Percentiles rank a stretch among this genome's conserved stretches.
These are phyloP conservation scores for Rhagonycha fulva DNA, from an alignment of 2,888 invertebrate genomes.

Conservation along the genomic window DNA sequence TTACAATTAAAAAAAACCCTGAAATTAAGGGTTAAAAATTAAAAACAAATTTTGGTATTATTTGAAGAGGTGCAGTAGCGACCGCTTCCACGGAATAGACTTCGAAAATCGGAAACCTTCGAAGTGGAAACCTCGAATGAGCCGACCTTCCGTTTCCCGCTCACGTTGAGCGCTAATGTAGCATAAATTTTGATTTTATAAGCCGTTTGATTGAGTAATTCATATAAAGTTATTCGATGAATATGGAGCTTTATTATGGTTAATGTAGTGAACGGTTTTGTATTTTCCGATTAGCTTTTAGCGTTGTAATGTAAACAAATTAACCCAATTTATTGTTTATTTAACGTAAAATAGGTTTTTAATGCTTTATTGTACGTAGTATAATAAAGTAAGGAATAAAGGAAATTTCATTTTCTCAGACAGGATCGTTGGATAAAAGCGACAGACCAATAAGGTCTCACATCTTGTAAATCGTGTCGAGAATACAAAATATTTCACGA, in stretches of 20 bases:
- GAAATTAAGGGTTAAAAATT: not conserved
- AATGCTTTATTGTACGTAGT: not conserved
- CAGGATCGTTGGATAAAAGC: conserved; percentile 22
- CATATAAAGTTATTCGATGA: conserved; percentile 25
- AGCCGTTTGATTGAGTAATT: conserved; percentile 35
- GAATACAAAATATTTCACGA: conserved; percentile 17
- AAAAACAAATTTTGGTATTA: not conserved
- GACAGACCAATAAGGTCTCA: conserved; percentile 26
- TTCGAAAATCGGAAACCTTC: not conserved
- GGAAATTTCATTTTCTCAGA: conserved; percentile 21
- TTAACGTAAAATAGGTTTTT: not conserved
- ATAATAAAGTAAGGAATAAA: conserved; percentile 7
- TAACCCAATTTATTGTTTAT: not conserved
- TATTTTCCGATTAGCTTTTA: conserved; percentile 23
- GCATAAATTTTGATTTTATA: conserved; percentile 38
- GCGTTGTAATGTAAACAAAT: not conserved
- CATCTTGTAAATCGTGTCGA: conserved; percentile 22
- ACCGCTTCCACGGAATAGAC: not conserved
- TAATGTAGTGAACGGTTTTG: conserved; percentile 23
- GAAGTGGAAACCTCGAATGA: not conserved
- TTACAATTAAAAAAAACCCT: not conserved
- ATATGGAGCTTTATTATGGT: conserved; percentile 16
- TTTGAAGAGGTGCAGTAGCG: not conserved
- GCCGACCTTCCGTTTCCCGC: conserved; percentile 7
- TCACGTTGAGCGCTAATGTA: conserved; percentile 31